Base-by-base conservation (phyloP, 2,888 invertebrate species). In the Allophyes oxyacanthae region DNA sequence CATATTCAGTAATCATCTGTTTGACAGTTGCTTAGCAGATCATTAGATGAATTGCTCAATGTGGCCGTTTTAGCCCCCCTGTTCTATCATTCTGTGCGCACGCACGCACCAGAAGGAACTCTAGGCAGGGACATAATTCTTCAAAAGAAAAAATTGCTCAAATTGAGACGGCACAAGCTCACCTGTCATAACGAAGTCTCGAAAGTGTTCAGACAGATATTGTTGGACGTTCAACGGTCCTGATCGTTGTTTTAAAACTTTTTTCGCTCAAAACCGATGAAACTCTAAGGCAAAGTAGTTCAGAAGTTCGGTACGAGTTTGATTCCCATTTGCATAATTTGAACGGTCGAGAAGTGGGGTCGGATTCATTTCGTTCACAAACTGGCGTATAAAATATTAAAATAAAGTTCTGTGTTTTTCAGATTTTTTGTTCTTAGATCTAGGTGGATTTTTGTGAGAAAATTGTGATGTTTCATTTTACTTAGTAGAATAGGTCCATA, bases 271-370 rank as follows among this genome's bases (percentile, higher is more conserved):
- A 61, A 65, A 30, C 56, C 48, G 52, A 45, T 51, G 44, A 62
- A 68, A 70, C 54, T 70, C 40, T 9, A 56, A 53, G 48, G 40
- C 43, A 36, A 34, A 60, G 51, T 38, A 52, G 62, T 57, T 60
- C 11, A n/a, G 30, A 57, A 53, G 51, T 69, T 52, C 8, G 13
- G n/a, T 11, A 41, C 46, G 55, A 70, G 60, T 63, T 66, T 55
- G 63, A 57, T 57, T 53, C 46, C 13, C 48, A 66, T 71, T 71
- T 70, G 55, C 71, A 71, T 71, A 71, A 70, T 70, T 64, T 56
- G 41, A 37, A 52, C 44, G 30, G 32, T 49, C 15, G 38, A 40
- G 43, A 60, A 46, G 46, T 40, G 38, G 8, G 42, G 33, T 34
- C 36, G 25, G 32, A 20, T 30, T 59, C 8, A 9, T 38, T 25